These are phyloP conservation scores for Schizopygopsis pylzovi DNA, from an alignment of 2,797 vertebrate species.

Conservation along the genomic window DNA sequence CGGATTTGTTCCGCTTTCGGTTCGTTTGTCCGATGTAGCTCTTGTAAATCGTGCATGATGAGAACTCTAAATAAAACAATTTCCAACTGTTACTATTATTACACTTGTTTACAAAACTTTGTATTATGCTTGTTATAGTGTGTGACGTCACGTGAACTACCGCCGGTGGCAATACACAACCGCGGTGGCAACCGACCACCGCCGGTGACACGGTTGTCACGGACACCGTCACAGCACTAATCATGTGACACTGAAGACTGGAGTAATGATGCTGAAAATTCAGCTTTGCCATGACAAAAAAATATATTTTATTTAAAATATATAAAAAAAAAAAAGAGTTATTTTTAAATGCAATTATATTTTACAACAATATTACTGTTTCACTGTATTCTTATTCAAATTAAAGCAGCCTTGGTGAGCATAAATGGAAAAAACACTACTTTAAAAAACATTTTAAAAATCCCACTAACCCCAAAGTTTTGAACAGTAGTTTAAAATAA, in stretches of 20 bases:
- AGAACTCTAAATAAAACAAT: no score
- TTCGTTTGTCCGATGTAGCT: no score
- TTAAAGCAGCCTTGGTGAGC: background rate
- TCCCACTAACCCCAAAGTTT: background rate
- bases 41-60: no score
- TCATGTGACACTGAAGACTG: background rate
- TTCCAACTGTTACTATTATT: no score
- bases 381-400: background rate
- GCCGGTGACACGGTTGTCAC: no score
- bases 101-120: no score
- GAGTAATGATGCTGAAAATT: background rate
- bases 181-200: no score
- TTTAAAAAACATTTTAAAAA: background rate
- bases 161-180: no score
- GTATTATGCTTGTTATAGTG: no score
- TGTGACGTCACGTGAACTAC: no score
- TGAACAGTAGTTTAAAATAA: background rate
- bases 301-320: background rate
- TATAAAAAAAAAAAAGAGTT: background rate
- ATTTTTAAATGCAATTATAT: background rate
- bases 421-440: background rate
- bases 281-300: background rate
- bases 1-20: no score
- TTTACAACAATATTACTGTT: background rate
- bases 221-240: no score